Evolutionary conservation across 2,888 invertebrate genomes (phyloP), one percentile per base, ranked within the genome.

Genomic region (Heterodera filipjevi): DNA sequence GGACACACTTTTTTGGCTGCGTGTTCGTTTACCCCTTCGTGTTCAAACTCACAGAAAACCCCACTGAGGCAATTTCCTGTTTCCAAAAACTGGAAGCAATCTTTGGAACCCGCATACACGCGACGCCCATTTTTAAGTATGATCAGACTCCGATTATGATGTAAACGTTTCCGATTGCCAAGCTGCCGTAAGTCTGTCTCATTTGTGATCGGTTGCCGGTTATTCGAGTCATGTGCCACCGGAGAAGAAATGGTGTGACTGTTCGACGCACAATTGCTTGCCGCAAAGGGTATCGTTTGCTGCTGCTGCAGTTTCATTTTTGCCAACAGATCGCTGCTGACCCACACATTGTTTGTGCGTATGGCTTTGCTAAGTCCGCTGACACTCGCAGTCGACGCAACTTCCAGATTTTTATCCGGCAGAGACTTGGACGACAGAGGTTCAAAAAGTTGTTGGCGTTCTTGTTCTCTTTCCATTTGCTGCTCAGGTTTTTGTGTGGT

Each of bases 11-110:
- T 76, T 35, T 72, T 77, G 53, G 72, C 70, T n/a, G 49, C 71
- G 59, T 84, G 79, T 22, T 73, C 76, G 30, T 70, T 59, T 14
- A 72, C 74, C n/a, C 83, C 86, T n/a, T 73, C 74, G 77, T 86
- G 86, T 66, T 79, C 79, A 71, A 77, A 86, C 22, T 76, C 70
- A 71, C 86, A 86, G 66, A 86, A 82, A 22, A 80, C 76, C n/a
- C 85, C 86, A 6, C 80, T 76, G 3, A 64, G 49, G 53, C 84
- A 83, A 10, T 12, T 71, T n/a, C 78, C 77, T 6, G 53, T 77
- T 66, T 83, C 68, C 6, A 78, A 68, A 68, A 53, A 84, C 53
- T 80, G 81, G 49, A 73, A 80, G 64, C 84, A 83, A 27, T 84
- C 85, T 27, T 84, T 81, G 27, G 80, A 79, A 16, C 80, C 79